Evolutionary conservation across 2,797 vertebrate genomes (phyloP), one percentile per base, ranked within the genome.

Genomic region (Poecilia picta): DNA sequence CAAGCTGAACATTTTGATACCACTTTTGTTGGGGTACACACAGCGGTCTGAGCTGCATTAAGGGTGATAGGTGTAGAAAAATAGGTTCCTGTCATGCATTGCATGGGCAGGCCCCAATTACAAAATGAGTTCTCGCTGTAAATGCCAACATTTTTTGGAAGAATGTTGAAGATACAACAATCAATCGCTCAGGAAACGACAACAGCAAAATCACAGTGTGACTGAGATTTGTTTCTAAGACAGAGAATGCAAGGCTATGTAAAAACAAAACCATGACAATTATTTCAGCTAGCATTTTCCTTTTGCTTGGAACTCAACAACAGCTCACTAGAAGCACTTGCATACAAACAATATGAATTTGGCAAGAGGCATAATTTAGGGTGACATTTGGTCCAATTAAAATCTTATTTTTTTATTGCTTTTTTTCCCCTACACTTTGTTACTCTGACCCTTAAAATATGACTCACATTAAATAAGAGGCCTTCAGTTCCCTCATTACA

Each of bases 331-430:
- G 16, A 70, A 70, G 66, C 66, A 43, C 80, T 36, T 49, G 31
- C 12, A 3, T 81, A 41, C 39, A 43, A 53, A 49, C 33, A 49
- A 76, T 57, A 78, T 43, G 23, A 49, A 75, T 81, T 76, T 80
- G 75, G 83, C 85, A 79, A 79, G 10, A 16, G 5, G 10, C 41
- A 11, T 49, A 59, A 36, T 51, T 15, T 73, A 77, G 80, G 31
- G 79, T 88, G 66, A 75, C 77, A 85, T 88, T 72, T 82, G 78
- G 76, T 79, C 73, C 45, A 70, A 77, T 57, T 72, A 88, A 78
- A 74, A 81, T 64, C 64, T 68, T 39, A 73, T 78, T 85, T 53
- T 85, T 80, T 66, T 59, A 53, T 25, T 36, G 15, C 23, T 23
- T 23, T 16, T 20, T 28, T 31, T 13, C 20, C 64, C 49, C 73